These are phyloP conservation scores for Sylvilagus floridanus DNA, from an alignment of 2,797 vertebrate genomes.

Conservation along the genomic window DNA sequence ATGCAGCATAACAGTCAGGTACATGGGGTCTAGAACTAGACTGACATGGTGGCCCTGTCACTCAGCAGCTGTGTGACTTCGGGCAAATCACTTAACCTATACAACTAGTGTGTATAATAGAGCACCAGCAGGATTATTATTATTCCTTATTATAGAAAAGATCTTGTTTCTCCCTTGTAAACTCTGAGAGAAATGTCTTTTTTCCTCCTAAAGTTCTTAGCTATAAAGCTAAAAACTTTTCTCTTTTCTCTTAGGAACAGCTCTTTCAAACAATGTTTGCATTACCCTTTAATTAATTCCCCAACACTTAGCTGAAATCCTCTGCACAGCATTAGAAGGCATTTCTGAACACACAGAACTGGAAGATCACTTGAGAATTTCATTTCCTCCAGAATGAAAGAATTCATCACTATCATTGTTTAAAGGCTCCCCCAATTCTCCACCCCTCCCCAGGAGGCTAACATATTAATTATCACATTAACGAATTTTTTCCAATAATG, in stretches of 20 bases:
- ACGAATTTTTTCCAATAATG: background rate
- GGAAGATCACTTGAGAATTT: background rate
- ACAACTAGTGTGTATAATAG: background rate
- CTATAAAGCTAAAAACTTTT: constrained; percentile 43
- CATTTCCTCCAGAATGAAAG: background rate
- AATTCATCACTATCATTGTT: background rate
- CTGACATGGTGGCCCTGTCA: background rate
- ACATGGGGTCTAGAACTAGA: background rate
- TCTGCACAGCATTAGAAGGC: background rate
- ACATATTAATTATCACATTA: background rate
- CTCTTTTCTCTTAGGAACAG: constrained; percentile 2
- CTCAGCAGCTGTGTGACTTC: background rate
- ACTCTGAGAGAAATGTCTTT: constrained; percentile 3
- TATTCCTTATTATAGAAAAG: background rate
- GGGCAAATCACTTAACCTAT: background rate
- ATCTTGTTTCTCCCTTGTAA: constrained; percentile 13
- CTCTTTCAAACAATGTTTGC: constrained; percentile 8
- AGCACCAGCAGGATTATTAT: background rate
- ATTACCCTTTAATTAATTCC: background rate
- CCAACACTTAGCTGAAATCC: background rate
- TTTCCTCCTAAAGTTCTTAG: constrained; percentile 15
- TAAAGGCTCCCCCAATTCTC: background rate
- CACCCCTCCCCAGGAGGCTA: background rate
- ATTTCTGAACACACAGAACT: background rate
- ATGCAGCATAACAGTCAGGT: background rate